These are phyloP conservation scores for Merluccius polli DNA, from an alignment of 2,797 vertebrate species.

Conservation along the genomic window DNA sequence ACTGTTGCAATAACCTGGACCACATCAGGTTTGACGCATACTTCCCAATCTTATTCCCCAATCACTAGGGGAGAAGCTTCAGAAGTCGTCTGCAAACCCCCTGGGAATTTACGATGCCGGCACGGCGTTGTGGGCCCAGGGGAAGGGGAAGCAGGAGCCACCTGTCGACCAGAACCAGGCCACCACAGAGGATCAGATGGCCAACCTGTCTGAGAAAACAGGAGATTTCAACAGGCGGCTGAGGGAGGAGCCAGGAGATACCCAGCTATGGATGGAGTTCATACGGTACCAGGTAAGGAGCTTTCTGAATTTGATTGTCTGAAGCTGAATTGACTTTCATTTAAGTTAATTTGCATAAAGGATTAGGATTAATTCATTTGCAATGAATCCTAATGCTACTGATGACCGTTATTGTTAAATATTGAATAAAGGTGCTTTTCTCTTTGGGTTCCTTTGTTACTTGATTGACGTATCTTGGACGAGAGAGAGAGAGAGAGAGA, in stretches of 20 bases:
- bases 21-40: background rate
- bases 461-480: too few species aligned
- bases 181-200: background rate
- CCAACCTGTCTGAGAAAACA: conserved; percentile 63
- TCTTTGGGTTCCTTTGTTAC: too few species aligned
- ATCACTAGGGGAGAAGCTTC: conserved; percentile 32
- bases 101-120: conserved; percentile 87
- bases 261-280: conserved; percentile 86
- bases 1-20: background rate
- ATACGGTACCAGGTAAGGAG: conserved; percentile 85
- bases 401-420: background rate
- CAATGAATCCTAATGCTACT: background rate
- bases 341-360: too few species aligned
- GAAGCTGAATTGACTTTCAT: too few species aligned
- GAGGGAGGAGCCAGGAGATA: conserved; percentile 83
- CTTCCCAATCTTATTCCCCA: background rate
- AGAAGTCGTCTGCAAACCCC: conserved; percentile 73
- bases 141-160: conserved; percentile 73
- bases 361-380: background rate
- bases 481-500: too few species aligned
- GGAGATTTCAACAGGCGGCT: conserved; percentile 89
- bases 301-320: background rate
- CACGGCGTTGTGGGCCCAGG: conserved; percentile 86
- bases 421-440: background rate
- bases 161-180: conserved; percentile 30